A percentile compares a stretch with the other conserved stretches of the same genome.
phyloP scores from a whole-genome alignment of 2,888 invertebrate species.

The Candidula unifasciata region DNA sequence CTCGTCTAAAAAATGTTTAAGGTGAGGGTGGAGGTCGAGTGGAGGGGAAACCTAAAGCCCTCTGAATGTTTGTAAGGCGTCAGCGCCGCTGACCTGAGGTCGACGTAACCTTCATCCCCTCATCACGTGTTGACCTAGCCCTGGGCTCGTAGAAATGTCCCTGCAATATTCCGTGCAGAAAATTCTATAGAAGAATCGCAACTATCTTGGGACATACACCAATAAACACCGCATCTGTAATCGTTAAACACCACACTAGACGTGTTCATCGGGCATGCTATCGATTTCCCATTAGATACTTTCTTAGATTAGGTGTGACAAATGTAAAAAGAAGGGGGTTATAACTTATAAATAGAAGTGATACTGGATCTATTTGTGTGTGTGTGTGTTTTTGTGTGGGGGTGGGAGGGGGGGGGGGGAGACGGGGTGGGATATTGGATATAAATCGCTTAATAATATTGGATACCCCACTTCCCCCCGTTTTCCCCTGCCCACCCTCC shows the following conservation, averaged over 20 bases:
- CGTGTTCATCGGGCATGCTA: background rate
- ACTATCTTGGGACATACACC: background rate
- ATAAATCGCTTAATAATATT: too few species aligned
- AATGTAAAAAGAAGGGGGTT: slow-evolving; percentile 2
- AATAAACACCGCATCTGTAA: slow-evolving; percentile 2
- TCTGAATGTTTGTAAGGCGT: too few species aligned
- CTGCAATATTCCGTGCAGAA: background rate
- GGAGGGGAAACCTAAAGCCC: too few species aligned
- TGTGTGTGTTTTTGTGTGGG: background rate
- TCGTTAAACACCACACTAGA: slow-evolving; percentile 5
- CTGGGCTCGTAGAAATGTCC: background rate
- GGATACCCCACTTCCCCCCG: too few species aligned
- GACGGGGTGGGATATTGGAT: too few species aligned
- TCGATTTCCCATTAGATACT: slow-evolving; percentile 10
- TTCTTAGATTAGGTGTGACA: background rate
- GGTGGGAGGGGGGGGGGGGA: too few species aligned
- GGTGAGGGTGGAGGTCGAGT: too few species aligned
- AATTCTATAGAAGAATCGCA: background rate
- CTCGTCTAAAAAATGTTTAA: too few species aligned
- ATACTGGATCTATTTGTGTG: background rate
- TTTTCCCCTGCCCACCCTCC: too few species aligned
- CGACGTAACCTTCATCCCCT: background rate
- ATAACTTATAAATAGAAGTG: background rate
- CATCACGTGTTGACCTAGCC: background rate
- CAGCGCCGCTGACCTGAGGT: too few species aligned